A percentile compares a stretch with the other conserved stretches of the same genome.
Evolutionary conservation across 2,797 vertebrate species (phyloP).

Genomic region (Molothrus ater): DNA sequence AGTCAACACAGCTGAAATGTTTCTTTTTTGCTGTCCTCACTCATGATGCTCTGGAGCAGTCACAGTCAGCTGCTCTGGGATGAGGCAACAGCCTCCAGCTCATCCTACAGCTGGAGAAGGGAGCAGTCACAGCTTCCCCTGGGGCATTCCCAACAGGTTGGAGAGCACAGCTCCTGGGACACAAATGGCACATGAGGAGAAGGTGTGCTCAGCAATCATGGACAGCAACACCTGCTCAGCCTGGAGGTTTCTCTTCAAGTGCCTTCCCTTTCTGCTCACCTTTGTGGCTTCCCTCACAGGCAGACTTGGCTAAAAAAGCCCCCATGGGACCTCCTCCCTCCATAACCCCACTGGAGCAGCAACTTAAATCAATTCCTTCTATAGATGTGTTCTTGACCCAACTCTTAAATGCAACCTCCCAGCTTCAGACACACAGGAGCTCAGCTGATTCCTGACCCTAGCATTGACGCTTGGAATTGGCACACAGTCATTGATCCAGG

Average conservation of each 20-base stretch:
- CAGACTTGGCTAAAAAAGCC: not conserved
- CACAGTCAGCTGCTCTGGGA: not conserved
- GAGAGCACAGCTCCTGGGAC: not conserved
- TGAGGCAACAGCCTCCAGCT: not conserved
- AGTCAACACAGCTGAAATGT: not conserved
- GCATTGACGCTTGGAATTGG: not conserved
- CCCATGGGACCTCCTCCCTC: not conserved
- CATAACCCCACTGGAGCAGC: not conserved
- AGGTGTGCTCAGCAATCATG: not conserved
- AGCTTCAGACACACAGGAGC: not conserved
- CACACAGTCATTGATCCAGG: not conserved
- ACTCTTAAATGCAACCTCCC: accelerated
- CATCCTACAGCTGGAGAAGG: not conserved
- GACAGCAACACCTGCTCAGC: not conserved
- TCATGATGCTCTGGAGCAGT: not conserved
- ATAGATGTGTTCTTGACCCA: not conserved
- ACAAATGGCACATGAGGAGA: not conserved
- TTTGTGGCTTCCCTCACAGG: not conserved
- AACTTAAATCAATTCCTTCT: not conserved
- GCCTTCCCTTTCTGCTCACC: not conserved
- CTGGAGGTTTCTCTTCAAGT: not conserved
- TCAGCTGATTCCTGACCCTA: not conserved
- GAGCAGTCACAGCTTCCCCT: not conserved
- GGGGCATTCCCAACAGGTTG: not conserved
- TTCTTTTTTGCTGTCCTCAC: conserved; percentile 2